Base-by-base conservation (phyloP, 2,888 invertebrate species). In the Morpho achilles region DNA sequence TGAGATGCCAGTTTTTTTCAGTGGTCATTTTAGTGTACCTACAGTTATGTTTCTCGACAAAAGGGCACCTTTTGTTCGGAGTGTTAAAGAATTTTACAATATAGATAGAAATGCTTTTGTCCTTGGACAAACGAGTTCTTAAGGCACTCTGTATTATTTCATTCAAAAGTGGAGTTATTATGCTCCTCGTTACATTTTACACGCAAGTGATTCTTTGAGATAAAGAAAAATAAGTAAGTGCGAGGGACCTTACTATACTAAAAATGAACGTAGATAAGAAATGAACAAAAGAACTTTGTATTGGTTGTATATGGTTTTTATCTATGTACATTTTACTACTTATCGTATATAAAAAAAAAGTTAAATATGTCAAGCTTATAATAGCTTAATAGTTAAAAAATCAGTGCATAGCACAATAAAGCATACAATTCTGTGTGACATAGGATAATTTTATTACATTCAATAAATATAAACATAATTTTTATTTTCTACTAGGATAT, bases 1-100 rank as follows among this genome's bases (percentile, higher is more conserved):
- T 68, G 68, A 68, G 62, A 59, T 71, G 73, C 62, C 56, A 32
- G 71, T 74, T 80, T 82, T 82, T 84, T 85, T 80, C 80, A 76
- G 75, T 79, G 84, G 81, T 82, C 79, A 83, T 71, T 83, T 80
- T 73, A 68, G 69, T 61, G 62, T 66, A 74, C 71, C 70, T 82
- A 85, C 87, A 82, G 87, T 88, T 87, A 86, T 71, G 63, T 69
- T 69, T 64, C 56, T 53, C 9, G 47, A 68, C 70, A 69, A 67
- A 66, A 62, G 63, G 64, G 63, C 67, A 67, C 67, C 76, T 75
- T 82, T 87, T 62, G 62, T 86, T 82, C 82, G 71, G 50, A 77
- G 80, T 77, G 80, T 80, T 75, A 75, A 73, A 74, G 72, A 69
- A 75, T 77, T 78, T 77, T 67, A 79, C 71, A 69, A 73, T 75